Conservation (phyloP, 1,140 invertebrate species). For the Brachionus rubens region DNA sequence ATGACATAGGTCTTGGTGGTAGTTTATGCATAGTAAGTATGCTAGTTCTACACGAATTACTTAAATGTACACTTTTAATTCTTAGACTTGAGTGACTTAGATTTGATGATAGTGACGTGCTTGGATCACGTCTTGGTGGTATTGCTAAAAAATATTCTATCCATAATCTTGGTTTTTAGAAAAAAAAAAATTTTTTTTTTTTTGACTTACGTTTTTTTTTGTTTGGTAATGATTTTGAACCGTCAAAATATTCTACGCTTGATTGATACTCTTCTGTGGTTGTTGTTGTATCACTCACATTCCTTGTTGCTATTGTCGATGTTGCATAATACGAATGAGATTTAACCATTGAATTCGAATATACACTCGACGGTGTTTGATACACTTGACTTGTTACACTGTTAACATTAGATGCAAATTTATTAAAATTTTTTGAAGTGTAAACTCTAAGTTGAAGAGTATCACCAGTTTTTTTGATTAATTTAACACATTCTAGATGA, state of each 20-base stretch:
- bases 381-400: background rate
- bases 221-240: conserved; percentile 13
- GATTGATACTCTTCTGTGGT: background rate
- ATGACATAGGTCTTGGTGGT: conserved; percentile 30
- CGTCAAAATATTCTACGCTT: background rate
- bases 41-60: background rate
- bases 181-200: conserved; percentile 17
- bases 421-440: conserved; percentile 11
- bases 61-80: background rate
- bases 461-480: conserved; percentile 46
- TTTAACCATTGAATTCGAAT: background rate
- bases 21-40: background rate
- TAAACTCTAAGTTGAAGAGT: conserved; percentile 25
- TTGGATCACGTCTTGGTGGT: conserved; percentile 31
- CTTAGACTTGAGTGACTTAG: background rate
- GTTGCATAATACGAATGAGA: conserved; percentile 17
- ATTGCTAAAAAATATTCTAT: background rate
- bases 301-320: background rate
- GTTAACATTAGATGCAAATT: background rate
- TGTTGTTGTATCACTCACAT: no score
- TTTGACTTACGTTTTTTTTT: conserved; percentile 45
- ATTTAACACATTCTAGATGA: conserved; percentile 43
- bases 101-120: conserved; percentile 30
- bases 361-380: background rate
- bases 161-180: background rate